Evolutionary conservation across 2,797 vertebrate genomes (phyloP).

Genomic region (Myotis daubentonii): DNA sequence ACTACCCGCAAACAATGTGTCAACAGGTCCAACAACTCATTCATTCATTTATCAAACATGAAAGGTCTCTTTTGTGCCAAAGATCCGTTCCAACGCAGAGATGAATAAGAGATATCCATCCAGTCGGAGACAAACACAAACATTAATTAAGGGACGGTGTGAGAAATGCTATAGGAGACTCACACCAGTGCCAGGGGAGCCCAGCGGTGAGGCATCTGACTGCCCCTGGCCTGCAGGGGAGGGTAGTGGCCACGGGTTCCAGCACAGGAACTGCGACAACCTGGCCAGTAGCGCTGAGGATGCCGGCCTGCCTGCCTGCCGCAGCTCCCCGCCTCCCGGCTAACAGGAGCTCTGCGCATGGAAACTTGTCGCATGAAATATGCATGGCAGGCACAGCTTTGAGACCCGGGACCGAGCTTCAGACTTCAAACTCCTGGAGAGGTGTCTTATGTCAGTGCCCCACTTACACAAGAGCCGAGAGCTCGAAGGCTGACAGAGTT

Average conservation of each 20-base stretch:
- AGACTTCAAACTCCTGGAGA: not conserved
- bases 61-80: not conserved
- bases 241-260: no score
- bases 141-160: not conserved
- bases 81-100: not conserved
- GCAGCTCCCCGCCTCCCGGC: not conserved
- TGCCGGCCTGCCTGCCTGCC: not conserved
- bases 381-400: not conserved
- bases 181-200: not conserved
- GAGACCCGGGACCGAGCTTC: not conserved
- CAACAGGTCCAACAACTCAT: not conserved
- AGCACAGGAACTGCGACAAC: not conserved
- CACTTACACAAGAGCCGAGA: not conserved
- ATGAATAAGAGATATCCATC: not conserved
- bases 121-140: constrained; percentile 13
- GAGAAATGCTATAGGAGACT: not conserved
- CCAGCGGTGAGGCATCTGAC: not conserved
- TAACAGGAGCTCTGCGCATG: not conserved
- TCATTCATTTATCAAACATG: not conserved
- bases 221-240: no score
- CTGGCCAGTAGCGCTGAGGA: not conserved
- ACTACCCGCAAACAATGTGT: no score
- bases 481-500: not conserved
- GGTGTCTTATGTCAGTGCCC: not conserved
- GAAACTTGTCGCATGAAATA: not conserved